Conservation (phyloP, 1,140 invertebrate genomes). For the Lycorma delicatula region DNA sequence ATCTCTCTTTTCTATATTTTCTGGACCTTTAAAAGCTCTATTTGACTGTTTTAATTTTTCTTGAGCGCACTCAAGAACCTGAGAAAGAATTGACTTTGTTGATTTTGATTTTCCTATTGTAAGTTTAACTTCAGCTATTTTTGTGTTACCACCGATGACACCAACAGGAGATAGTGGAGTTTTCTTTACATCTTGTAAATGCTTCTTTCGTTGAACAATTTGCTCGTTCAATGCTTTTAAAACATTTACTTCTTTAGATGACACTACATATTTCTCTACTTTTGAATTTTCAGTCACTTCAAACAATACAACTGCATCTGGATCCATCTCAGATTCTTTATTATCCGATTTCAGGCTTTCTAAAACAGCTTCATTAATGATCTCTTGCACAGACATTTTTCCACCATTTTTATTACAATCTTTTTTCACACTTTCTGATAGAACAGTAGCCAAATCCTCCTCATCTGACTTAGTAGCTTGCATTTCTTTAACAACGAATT, state of each 20-base stretch:
- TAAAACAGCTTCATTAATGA: conserved; percentile 20
- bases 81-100: conserved; percentile 23
- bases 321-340: conserved; percentile 24
- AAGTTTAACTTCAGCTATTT: conserved; percentile 25
- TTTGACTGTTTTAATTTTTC: conserved; percentile 13
- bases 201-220: conserved; percentile 21
- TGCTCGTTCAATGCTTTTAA: conserved; percentile 25
- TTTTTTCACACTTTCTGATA: not conserved
- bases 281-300: conserved; percentile 29
- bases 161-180: conserved; percentile 16
- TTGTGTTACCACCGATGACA: conserved; percentile 20
- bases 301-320: conserved; percentile 30
- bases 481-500: conserved; percentile 23
- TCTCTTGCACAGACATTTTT: conserved; percentile 12
- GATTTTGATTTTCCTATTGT: conserved; percentile 18
- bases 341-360: conserved; percentile 20
- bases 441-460: not conserved
- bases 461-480: conserved; percentile 3
- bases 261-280: conserved; percentile 30
- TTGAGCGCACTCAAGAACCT: conserved; percentile 18
- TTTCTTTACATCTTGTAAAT: conserved; percentile 15
- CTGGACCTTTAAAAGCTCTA: not conserved
- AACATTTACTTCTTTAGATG: conserved; percentile 28
- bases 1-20: not conserved
- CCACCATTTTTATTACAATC: not conserved